phyloP scores from a whole-genome alignment of 2,797 vertebrate species.

The Micropoecilia bifurca region DNA sequence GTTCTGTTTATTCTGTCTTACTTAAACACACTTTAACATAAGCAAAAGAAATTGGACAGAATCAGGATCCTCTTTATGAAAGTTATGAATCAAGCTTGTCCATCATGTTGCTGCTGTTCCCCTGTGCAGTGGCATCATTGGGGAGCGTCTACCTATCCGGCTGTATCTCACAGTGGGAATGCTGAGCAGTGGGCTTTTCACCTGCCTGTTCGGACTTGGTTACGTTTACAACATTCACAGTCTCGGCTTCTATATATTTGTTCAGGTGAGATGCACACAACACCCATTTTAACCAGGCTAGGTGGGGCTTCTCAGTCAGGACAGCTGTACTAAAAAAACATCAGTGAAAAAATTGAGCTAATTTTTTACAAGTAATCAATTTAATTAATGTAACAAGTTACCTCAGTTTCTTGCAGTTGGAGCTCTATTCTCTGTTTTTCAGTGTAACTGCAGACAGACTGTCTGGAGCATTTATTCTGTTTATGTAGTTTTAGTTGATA shows the following conservation, averaged over 20 bases:
- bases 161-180: constrained; percentile 92
- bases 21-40: neutral
- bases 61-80: neutral
- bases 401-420: no score
- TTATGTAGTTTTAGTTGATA: neutral
- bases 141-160: constrained; percentile 93
- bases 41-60: neutral
- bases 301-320: neutral
- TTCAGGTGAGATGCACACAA: constrained; percentile 83
- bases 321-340: no score
- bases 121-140: constrained; percentile 88
- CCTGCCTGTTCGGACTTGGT: constrained; percentile 89
- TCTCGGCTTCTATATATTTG: constrained; percentile 88
- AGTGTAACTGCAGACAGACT: neutral
- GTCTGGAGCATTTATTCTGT: neutral
- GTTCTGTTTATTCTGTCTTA: neutral
- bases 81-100: neutral
- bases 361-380: no score
- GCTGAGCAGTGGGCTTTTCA: constrained; percentile 91
- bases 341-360: no score
- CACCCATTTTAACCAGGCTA: neutral
- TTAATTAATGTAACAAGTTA: no score
- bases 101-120: neutral
- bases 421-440: no score
- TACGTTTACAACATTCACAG: constrained; percentile 91